Conservation (phyloP, 2,797 vertebrate species). For the Cyclura pinguis region DNA sequence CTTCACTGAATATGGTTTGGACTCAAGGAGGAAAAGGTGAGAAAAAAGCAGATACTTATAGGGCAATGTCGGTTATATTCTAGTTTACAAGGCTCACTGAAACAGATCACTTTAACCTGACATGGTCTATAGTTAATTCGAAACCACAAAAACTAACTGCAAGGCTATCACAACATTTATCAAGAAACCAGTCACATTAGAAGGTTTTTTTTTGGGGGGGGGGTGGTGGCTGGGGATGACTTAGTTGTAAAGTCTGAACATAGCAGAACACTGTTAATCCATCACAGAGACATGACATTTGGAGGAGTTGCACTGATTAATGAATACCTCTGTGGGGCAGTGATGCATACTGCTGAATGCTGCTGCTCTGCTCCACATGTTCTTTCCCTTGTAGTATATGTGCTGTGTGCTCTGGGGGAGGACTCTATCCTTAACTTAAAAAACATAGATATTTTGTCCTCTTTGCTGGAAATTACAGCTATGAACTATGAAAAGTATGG, state of each 20-base stretch:
- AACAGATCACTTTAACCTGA: background rate
- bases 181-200: background rate
- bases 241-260: background rate
- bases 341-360: rapidly evolving
- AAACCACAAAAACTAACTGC: background rate
- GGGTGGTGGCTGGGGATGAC: background rate
- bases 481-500: background rate
- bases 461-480: too few relatives aligned
- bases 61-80: background rate
- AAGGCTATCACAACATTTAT: background rate
- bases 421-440: background rate
- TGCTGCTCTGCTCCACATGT: background rate
- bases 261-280: background rate
- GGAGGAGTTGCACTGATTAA: conserved; percentile 1
- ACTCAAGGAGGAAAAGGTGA: background rate
- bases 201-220: background rate
- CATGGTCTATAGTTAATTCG: background rate
- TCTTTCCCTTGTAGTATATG: background rate
- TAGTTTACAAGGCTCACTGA: background rate
- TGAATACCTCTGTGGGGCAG: background rate
- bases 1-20: background rate
- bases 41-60: background rate
- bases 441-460: background rate
- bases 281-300: background rate
- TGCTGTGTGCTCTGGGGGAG: background rate